phyloP scores from a whole-genome alignment of 2,888 invertebrate species.

The Electrophaes corylata region DNA sequence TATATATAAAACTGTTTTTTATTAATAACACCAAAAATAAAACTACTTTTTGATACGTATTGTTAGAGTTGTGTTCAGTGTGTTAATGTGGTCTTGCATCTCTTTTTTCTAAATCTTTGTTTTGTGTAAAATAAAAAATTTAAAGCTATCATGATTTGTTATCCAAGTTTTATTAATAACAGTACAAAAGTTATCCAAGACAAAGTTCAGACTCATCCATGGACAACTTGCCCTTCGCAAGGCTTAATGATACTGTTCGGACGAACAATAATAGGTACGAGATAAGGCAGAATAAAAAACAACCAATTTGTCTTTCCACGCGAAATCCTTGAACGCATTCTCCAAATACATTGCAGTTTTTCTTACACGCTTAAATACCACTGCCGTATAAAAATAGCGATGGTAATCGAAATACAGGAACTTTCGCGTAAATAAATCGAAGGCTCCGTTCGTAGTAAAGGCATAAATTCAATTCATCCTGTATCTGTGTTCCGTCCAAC shows the following conservation, averaged over 20 bases:
- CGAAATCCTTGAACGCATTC: constrained; percentile 1
- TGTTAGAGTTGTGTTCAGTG: too few relatives aligned
- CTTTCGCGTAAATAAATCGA: constrained; percentile 52
- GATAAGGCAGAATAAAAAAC: constrained; percentile 40
- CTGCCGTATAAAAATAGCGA: constrained; percentile 11
- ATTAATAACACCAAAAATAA: too few relatives aligned
- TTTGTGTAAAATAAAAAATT: background rate
- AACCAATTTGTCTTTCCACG: constrained; percentile 18
- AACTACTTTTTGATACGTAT: too few relatives aligned
- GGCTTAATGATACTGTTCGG: constrained; percentile 37
- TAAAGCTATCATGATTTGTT: background rate
- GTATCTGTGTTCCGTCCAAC: constrained; percentile 75
- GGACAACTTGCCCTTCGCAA: constrained; percentile 17
- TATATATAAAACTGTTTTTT: too few relatives aligned
- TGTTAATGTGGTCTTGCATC: too few relatives aligned
- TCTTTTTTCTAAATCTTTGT: background rate
- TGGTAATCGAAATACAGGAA: constrained; percentile 41
- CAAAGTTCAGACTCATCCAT: constrained; percentile 26
- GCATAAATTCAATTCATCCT: constrained; percentile 79
- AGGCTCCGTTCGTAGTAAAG: constrained; percentile 53
- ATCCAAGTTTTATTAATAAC: constrained; percentile 5
- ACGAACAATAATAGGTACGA: constrained; percentile 42
- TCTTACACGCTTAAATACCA: background rate
- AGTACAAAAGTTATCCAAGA: background rate
- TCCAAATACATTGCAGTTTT: constrained; percentile 32